These are phyloP conservation scores for Odontocerum albicorne DNA, from an alignment of 2,888 invertebrate species.

Conservation along the genomic window DNA sequence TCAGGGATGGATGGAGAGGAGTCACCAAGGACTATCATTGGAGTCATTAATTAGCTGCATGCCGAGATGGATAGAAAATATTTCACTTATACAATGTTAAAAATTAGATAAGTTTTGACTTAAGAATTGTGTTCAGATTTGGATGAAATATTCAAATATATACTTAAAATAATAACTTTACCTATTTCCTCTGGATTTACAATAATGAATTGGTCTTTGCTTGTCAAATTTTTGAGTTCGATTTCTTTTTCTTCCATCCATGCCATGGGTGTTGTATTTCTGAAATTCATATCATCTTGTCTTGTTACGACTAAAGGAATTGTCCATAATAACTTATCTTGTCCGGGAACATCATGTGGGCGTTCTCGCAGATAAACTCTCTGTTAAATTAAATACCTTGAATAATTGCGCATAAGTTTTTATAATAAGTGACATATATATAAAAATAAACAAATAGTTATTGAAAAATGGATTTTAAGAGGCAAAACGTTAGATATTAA, in stretches of 20 bases:
- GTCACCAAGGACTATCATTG: too few relatives aligned
- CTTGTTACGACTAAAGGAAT: constrained; percentile 67
- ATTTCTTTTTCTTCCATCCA: constrained; percentile 68
- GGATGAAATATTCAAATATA: too few relatives aligned
- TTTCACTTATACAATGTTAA: too few relatives aligned
- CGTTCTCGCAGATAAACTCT: constrained; percentile 73
- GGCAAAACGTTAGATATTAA: too few relatives aligned
- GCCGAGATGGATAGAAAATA: too few relatives aligned
- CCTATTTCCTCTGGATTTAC: constrained; percentile 85
- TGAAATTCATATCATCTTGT: constrained; percentile 62
- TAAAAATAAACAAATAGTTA: too few relatives aligned
- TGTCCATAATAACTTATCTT: constrained; percentile 73
- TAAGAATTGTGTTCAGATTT: too few relatives aligned
- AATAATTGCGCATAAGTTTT: neutral
- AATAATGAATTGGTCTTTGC: constrained; percentile 67
- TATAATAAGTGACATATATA: neutral
- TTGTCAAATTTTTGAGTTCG: constrained; percentile 57
- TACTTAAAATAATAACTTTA: constrained; percentile 43
- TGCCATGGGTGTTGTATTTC: constrained; percentile 55
- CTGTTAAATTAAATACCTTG: constrained; percentile 42
- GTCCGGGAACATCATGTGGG: constrained; percentile 71
- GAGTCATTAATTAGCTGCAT: too few relatives aligned
- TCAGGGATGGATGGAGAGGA: too few relatives aligned
- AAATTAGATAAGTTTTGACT: too few relatives aligned
- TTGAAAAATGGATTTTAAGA: too few relatives aligned